Percentiles rank a stretch among this genome's conserved stretches.
Conservation (phyloP, 2,888 invertebrate genomes). For the Dorcus hopei region DNA sequence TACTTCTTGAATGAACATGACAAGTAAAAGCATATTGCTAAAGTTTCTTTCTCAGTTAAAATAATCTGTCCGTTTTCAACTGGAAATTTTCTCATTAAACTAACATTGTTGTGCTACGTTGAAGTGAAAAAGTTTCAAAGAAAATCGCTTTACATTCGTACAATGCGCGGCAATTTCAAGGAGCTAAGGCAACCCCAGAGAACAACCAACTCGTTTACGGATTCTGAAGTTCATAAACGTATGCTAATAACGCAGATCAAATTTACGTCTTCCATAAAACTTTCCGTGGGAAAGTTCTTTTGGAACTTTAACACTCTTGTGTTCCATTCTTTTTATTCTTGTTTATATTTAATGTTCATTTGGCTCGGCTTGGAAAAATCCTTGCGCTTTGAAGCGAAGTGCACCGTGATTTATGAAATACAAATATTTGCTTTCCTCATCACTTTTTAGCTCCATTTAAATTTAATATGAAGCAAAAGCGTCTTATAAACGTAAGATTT, state of each 20-base stretch:
- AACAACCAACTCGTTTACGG: constrained; percentile 31
- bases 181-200: constrained; percentile 20
- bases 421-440: no score
- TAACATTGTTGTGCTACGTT: constrained; percentile 5
- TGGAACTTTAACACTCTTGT: constrained; percentile 27
- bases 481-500: no score
- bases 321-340: constrained; percentile 21
- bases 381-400: constrained; percentile 5
- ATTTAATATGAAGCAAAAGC: no score
- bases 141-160: constrained; percentile 29
- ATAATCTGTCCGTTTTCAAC: neutral
- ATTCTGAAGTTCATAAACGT: constrained; percentile 34
- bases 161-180: constrained; percentile 28
- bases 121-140: constrained; percentile 2
- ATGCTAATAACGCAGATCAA: constrained; percentile 33
- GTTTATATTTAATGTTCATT: constrained; percentile 30
- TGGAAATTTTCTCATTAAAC: constrained; percentile 6
- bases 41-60: no score
- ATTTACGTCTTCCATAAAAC: constrained; percentile 31
- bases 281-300: constrained; percentile 28
- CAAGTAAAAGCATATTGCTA: no score
- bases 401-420: neutral
- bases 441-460: no score
- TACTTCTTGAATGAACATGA: no score
- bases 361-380: constrained; percentile 20